Evolutionary conservation across 2,888 invertebrate species (phyloP).

Genomic region (Tipula vernalis): DNA sequence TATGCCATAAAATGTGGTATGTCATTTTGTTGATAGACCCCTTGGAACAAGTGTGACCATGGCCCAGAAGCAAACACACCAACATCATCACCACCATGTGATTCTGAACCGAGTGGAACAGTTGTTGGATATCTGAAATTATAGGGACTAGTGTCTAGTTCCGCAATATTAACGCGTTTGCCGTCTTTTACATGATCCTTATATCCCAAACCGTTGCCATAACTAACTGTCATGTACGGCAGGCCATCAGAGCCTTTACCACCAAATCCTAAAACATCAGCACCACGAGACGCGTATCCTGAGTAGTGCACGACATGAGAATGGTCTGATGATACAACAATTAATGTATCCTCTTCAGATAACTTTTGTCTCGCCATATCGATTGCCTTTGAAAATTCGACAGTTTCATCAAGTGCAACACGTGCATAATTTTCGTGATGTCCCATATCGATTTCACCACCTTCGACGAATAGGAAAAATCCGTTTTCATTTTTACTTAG

Average conservation of each 20-base stretch:
- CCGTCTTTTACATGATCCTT: conserved; percentile 14
- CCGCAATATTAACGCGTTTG: conserved; percentile 26
- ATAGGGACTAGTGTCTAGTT: conserved; percentile 15
- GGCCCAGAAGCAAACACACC: conserved; percentile 64
- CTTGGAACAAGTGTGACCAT: conserved; percentile 68
- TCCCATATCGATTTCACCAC: conserved; percentile 35
- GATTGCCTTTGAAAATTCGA: conserved; percentile 64
- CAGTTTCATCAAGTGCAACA: conserved; percentile 32
- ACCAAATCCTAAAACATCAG: conserved; percentile 35
- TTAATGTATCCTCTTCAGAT: conserved; percentile 54
- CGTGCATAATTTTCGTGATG: conserved; percentile 30
- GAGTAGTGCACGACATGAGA: conserved; percentile 62
- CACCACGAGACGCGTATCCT: conserved; percentile 51
- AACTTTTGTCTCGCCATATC: conserved; percentile 47
- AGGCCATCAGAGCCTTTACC: conserved; percentile 39
- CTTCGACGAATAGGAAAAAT: conserved; percentile 67
- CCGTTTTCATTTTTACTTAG: conserved; percentile 52
- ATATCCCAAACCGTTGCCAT: conserved; percentile 63
- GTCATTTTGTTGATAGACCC: conserved; percentile 64
- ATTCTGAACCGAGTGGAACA: conserved; percentile 46
- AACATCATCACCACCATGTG: conserved; percentile 72
- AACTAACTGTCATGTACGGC: conserved; percentile 55
- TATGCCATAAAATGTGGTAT: conserved; percentile 65
- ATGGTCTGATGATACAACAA: conserved; percentile 73
- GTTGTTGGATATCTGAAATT: conserved; percentile 42